phyloP scores from a whole-genome alignment of 2,888 invertebrate species.

The Volucella zonaria region DNA sequence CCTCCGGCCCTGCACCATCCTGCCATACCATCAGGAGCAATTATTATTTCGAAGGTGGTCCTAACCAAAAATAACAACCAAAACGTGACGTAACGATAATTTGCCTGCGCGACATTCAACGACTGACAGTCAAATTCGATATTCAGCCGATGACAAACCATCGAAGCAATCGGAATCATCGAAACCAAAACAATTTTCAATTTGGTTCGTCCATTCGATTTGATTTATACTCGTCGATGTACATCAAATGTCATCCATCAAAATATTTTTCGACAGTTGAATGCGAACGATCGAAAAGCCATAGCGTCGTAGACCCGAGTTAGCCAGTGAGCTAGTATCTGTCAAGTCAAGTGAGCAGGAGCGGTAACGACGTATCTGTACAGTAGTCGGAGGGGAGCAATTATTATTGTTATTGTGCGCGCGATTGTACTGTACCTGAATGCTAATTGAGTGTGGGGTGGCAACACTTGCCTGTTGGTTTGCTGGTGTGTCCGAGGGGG shows the following conservation, averaged over 20 bases:
- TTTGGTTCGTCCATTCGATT: conserved; percentile 75
- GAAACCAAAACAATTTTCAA: conserved; percentile 61
- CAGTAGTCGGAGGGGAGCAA: conserved; percentile 48
- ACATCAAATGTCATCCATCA: conserved; percentile 79
- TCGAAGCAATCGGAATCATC: conserved; percentile 2
- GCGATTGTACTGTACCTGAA: conserved; percentile 54
- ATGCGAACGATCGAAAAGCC: conserved; percentile 71
- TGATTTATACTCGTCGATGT: conserved; percentile 81
- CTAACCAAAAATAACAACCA: conserved; percentile 77
- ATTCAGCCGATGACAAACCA: conserved; percentile 66
- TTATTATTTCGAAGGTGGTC: conserved; percentile 71
- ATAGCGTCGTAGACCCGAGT: conserved; percentile 38
- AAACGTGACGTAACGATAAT: conserved; percentile 79
- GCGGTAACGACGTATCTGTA: neutral
- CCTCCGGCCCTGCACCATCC: neutral
- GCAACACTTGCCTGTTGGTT: conserved; percentile 50
- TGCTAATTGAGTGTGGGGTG: conserved; percentile 73
- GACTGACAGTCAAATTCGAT: conserved; percentile 60
- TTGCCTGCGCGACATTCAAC: conserved; percentile 44
- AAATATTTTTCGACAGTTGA: conserved; percentile 72
- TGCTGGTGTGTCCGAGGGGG: conserved; percentile 65
- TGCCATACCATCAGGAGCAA: conserved; percentile 46
- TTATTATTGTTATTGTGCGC: conserved; percentile 71
- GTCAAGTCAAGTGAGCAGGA: neutral
- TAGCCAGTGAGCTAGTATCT: neutral